Base-by-base conservation (phyloP, 2,113 vertebrate species). In the Peromyscus maniculatus region DNA sequence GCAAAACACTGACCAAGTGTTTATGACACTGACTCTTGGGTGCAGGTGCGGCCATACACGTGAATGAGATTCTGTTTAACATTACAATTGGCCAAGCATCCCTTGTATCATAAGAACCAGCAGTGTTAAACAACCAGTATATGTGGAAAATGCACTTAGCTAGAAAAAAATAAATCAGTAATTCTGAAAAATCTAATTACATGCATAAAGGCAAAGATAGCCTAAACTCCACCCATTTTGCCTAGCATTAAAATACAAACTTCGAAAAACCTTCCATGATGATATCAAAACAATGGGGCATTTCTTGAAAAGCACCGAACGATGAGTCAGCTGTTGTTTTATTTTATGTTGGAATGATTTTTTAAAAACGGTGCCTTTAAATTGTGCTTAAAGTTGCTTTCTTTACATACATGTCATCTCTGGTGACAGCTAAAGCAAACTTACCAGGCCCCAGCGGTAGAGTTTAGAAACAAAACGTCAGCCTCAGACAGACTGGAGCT, bases 381-480 rank as follows among this genome's bases (percentile, higher is more conserved):
- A 36, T 15, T 79, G 5, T 80, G n/a, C 21, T 89, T 89, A 94
- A 96, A 39, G 92, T 96, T 6, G 39, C 31, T 86, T 95, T 94
- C 57, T 91, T 97, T 96, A 39, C 79, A 97, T 86, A 31, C 52
- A 62, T 72, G 43, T 88, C 66, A 80, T 12, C 90, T 82, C 80
- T 86, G 72, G 52, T 94, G 55, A 96, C 84, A 96, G 55, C 21
- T 22, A 86, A 95, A 72, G 46, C 88, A 95, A 89, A 94, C 1
- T 88, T 88, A 80, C 22, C 55, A 95, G 90, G 86, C n/a, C 39
- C 57, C 7, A 59, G 33, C 49, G 43, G 5, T 82, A 1, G 52
- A 72, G n/a, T 89, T 49, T 59, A 49, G 94, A 94, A 97, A 91
- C 33, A 82, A 94, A 82, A 49, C 46, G 91, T 75, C 79, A 89